phyloP scores from a whole-genome alignment of 1,140 invertebrate genomes.

The Andricus grossulariae region DNA sequence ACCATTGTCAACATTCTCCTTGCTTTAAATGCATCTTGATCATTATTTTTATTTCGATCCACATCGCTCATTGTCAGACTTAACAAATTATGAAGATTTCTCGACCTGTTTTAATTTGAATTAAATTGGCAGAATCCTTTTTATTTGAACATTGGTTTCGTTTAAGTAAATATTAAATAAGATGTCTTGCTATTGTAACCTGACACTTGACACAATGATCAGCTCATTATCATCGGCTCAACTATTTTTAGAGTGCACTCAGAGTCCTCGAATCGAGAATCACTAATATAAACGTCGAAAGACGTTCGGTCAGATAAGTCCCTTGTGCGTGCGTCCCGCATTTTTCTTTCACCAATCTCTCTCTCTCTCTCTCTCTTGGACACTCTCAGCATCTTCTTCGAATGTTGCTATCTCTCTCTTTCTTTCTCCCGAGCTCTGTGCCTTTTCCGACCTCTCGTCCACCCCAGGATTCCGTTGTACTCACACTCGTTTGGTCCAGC shows the following conservation, averaged over 20 bases:
- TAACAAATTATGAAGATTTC: too few species aligned
- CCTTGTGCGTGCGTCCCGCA: background rate
- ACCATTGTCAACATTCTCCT: background rate
- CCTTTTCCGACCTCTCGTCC: slow-evolving; percentile 44
- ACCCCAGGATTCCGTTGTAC: slow-evolving; percentile 53
- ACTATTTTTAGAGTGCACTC: background rate
- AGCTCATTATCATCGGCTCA: background rate
- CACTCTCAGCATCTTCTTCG: slow-evolving; percentile 7
- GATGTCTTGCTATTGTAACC: background rate
- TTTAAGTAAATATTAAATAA: slow-evolving; percentile 9
- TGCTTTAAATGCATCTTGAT: background rate
- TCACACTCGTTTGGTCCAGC: slow-evolving; percentile 56
- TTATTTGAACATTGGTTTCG: background rate
- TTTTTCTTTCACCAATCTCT: slow-evolving; percentile 14
- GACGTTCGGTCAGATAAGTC: slow-evolving; percentile 8
- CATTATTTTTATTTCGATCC: background rate
- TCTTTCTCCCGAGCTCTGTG: slow-evolving; percentile 27
- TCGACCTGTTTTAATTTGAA: too few species aligned
- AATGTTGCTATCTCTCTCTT: background rate
- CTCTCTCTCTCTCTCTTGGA: background rate
- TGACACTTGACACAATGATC: slow-evolving; percentile 13
- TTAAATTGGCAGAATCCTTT: background rate
- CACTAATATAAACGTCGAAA: slow-evolving; percentile 10
- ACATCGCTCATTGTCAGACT: too few species aligned
- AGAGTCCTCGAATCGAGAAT: background rate